phyloP scores from a whole-genome alignment of 2,797 vertebrate genomes.

The Xyrichtys novacula region DNA sequence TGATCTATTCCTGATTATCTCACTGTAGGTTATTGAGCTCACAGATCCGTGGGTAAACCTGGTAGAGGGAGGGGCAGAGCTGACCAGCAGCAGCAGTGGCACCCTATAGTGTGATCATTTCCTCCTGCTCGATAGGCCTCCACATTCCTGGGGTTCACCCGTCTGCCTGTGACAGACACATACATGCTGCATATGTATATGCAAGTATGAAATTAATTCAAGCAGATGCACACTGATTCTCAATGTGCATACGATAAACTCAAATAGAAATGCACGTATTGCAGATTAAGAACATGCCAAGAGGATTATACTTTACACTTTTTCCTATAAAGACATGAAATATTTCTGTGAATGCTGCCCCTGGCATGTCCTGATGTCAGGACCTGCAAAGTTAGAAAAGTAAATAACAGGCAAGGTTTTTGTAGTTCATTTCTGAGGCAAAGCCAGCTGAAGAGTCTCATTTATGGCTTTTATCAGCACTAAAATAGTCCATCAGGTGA shows the following conservation, averaged over 20 bases:
- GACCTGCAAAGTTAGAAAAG: not conserved
- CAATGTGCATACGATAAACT: constrained; percentile 9
- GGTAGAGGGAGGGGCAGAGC: constrained; percentile 9
- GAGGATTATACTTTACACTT: constrained; percentile 15
- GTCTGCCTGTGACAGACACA: constrained; percentile 61
- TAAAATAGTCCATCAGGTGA: not conserved
- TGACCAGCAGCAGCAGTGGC: constrained; percentile 46
- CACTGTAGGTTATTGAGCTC: constrained; percentile 34
- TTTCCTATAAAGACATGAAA: not conserved
- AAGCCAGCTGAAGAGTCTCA: too few relatives aligned
- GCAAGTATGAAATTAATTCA: constrained; percentile 23
- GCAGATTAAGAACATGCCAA: constrained; percentile 15
- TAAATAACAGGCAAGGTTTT: constrained; percentile 12
- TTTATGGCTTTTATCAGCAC: not conserved
- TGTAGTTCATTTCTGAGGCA: constrained; percentile 14
- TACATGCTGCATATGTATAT: constrained; percentile 30
- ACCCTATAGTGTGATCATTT: constrained; percentile 73
- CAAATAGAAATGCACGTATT: constrained; percentile 9
- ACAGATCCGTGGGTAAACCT: constrained; percentile 35
- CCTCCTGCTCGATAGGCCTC: constrained; percentile 66
- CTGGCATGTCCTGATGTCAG: not conserved
- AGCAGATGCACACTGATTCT: constrained; percentile 13
- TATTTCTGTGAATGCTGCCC: not conserved
- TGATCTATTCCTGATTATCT: constrained; percentile 49
- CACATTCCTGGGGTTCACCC: constrained; percentile 69